These are phyloP conservation scores for Sinopyrophorus schimmeli DNA, from an alignment of 2,888 invertebrate species.

Conservation along the genomic window DNA sequence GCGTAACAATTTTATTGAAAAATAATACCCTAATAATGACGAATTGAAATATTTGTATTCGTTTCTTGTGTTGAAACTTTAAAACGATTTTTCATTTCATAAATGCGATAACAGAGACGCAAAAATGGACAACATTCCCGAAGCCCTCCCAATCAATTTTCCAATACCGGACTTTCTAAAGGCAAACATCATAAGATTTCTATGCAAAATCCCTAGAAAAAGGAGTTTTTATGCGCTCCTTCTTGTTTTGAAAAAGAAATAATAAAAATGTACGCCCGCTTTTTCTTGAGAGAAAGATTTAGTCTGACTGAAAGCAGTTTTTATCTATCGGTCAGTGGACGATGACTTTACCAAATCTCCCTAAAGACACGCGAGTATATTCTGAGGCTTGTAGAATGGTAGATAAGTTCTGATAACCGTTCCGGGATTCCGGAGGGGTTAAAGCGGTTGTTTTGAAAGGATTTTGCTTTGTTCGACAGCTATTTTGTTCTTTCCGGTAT, in stretches of 20 bases:
- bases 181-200: conserved; percentile 30
- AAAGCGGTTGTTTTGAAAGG: conserved; percentile 26
- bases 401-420: conserved; percentile 33
- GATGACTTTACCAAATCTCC: conserved; percentile 31
- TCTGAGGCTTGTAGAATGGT: conserved; percentile 27
- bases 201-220: conserved; percentile 24
- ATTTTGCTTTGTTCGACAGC: conserved; percentile 26
- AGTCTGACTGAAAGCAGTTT: conserved; percentile 21
- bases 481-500: conserved; percentile 19
- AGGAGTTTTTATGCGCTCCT: conserved; percentile 8
- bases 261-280: conserved; percentile 15
- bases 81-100: too few species aligned
- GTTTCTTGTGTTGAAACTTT: too few species aligned
- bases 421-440: conserved; percentile 25
- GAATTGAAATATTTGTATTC: too few species aligned
- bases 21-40: too few species aligned
- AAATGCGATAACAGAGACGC: too few species aligned
- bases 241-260: conserved; percentile 17
- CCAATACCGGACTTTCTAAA: conserved; percentile 21
- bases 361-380: conserved; percentile 29
- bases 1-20: too few species aligned
- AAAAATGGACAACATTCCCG: conserved; percentile 28
- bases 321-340: conserved; percentile 30
- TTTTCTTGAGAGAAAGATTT: conserved; percentile 15
- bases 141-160: conserved; percentile 30